phyloP scores from a whole-genome alignment of 2,888 invertebrate species.

The Macrosiphum euphorbiae region DNA sequence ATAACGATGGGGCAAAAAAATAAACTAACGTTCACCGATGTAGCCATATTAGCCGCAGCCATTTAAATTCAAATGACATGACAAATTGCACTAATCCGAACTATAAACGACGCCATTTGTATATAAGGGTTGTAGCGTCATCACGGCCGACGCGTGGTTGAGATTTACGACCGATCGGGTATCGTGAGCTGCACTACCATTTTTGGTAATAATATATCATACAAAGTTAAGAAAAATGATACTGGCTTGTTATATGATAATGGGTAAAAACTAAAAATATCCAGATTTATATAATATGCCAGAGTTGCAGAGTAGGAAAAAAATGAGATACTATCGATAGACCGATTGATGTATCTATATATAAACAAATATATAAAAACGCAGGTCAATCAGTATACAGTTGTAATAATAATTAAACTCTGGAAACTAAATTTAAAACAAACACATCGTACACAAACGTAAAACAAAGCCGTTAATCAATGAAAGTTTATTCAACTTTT shows the following conservation, averaged over 20 bases:
- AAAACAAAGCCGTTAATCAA: neutral
- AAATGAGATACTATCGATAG: neutral
- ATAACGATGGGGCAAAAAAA: neutral
- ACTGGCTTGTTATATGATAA: neutral
- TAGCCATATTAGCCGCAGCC: neutral
- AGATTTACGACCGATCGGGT: neutral
- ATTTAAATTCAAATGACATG: neutral
- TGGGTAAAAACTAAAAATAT: neutral
- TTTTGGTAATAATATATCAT: neutral
- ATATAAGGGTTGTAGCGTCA: neutral
- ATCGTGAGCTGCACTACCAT: neutral
- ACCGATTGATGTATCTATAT: neutral
- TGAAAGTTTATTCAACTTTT: neutral
- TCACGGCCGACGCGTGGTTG: neutral
- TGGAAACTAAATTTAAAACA: neutral
- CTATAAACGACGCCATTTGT: neutral
- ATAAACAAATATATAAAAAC: neutral
- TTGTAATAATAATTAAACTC: neutral
- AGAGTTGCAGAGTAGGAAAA: neutral
- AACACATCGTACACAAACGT: neutral
- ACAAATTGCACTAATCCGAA: neutral
- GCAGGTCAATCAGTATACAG: neutral
- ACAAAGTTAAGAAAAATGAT: neutral
- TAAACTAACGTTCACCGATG: neutral
- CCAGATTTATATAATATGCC: neutral